Conservation (phyloP, 1,140 invertebrate species). For the Orchestia grillus region DNA sequence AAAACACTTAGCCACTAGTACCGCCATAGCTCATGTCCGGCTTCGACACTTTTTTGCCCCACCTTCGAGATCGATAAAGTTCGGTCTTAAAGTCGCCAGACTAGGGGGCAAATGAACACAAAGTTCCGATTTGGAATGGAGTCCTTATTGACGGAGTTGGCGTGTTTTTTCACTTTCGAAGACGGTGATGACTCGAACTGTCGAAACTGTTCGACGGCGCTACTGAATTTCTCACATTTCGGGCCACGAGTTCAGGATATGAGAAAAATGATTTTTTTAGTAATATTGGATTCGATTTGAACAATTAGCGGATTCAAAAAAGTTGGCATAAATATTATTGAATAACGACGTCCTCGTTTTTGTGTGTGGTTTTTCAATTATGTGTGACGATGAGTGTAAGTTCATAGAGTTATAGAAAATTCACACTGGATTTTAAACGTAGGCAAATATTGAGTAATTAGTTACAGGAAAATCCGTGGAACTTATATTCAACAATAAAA, state of each 20-base stretch:
- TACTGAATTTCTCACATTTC: neutral
- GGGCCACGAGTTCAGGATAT: neutral
- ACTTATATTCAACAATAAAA: too few relatives aligned
- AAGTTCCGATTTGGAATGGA: neutral
- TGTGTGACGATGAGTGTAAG: too few relatives aligned
- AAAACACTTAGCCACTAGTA: conserved; percentile 48
- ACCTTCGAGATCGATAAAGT: neutral
- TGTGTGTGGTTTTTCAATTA: too few relatives aligned
- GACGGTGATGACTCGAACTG: neutral
- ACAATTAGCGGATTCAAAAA: neutral
- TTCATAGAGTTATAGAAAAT: too few relatives aligned
- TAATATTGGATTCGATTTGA: neutral
- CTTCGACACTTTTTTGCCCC: neutral
- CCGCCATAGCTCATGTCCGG: conserved; percentile 4
- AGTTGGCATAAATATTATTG: neutral
- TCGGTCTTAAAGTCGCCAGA: neutral
- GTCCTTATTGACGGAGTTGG: neutral
- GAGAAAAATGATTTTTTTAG: neutral
- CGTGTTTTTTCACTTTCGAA: neutral
- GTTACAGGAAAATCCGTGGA: too few relatives aligned
- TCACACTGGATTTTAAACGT: too few relatives aligned
- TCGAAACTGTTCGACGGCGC: neutral
- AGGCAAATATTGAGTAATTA: too few relatives aligned
- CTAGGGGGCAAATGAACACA: neutral
- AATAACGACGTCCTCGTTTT: too few relatives aligned